Evolutionary conservation across 1,140 invertebrate species (phyloP).

Genomic region (Arctopsyche grandis): DNA sequence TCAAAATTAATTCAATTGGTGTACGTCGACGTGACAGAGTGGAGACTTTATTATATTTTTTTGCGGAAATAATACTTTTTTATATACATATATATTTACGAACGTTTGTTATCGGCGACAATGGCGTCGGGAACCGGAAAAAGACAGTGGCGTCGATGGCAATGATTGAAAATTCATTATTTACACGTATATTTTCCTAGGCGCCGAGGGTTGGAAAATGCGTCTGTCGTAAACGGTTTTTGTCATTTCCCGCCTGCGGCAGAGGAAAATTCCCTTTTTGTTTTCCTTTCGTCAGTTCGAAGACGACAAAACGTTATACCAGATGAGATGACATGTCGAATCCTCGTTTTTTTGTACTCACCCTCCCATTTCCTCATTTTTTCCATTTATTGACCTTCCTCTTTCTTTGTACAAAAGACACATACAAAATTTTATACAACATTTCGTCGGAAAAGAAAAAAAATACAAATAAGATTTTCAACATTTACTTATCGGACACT

Average conservation of each 20-base stretch:
- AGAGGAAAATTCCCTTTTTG: conserved; percentile 25
- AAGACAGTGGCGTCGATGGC: conserved; percentile 4
- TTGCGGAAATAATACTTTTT: too few relatives aligned
- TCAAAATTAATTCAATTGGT: too few relatives aligned
- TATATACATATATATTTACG: too few relatives aligned
- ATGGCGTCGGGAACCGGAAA: not conserved
- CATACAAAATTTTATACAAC: not conserved
- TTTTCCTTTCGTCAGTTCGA: not conserved
- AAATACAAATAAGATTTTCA: too few relatives aligned
- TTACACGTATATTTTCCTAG: conserved; percentile 14
- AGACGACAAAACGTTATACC: conserved; percentile 15
- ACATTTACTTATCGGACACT: too few relatives aligned
- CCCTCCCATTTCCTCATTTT: not conserved
- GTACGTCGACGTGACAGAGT: too few relatives aligned
- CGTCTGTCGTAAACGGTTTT: conserved; percentile 37
- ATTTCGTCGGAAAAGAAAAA: too few relatives aligned
- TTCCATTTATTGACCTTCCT: conserved; percentile 8
- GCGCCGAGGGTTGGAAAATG: not conserved
- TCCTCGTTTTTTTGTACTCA: conserved; percentile 13
- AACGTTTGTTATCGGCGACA: too few relatives aligned
- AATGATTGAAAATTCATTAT: conserved; percentile 43
- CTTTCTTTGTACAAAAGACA: not conserved
- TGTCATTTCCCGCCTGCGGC: conserved; percentile 9
- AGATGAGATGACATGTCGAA: conserved; percentile 27
- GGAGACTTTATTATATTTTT: too few relatives aligned